Evolutionary conservation across 1,140 invertebrate genomes (phyloP).

Genomic region (Neodiprion virginianus): DNA sequence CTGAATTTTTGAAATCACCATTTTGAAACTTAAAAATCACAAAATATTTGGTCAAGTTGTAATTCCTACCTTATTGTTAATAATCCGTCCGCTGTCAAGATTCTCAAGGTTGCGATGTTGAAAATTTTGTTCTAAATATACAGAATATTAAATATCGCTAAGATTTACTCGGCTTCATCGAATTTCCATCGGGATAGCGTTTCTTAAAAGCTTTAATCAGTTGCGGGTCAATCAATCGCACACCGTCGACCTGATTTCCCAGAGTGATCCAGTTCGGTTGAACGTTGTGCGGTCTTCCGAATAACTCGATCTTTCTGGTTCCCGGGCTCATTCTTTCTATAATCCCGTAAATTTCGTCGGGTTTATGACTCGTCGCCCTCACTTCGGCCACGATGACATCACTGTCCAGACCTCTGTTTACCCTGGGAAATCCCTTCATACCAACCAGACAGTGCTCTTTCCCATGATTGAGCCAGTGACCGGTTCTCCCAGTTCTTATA

Average conservation of each 20-base stretch:
- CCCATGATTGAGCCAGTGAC: conserved; percentile 98
- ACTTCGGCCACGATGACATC: conserved; percentile 99
- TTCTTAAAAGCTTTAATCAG: conserved; percentile 89
- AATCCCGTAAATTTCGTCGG: conserved; percentile 97
- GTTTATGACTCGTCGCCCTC: conserved; percentile 95
- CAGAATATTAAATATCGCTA: conserved; percentile 21
- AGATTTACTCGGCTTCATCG: conserved; percentile 68
- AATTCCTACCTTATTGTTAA: too few relatives aligned
- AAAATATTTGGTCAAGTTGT: too few relatives aligned
- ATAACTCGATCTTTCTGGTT: conserved; percentile 96
- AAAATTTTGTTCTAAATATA: too few relatives aligned
- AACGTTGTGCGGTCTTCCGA: conserved; percentile 96
- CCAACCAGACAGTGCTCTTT: conserved; percentile 98
- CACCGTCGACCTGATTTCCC: conserved; percentile 95
- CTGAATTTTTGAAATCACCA: too few relatives aligned
- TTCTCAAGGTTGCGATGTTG: too few relatives aligned
- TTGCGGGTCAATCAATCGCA: conserved; percentile 90
- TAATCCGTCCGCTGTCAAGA: too few relatives aligned
- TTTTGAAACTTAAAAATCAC: too few relatives aligned
- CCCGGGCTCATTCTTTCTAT: conserved; percentile 88
- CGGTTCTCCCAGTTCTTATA: conserved; percentile 94
- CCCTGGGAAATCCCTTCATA: conserved; percentile 92
- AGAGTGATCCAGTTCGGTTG: conserved; percentile 98
- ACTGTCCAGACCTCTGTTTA: conserved; percentile 94
- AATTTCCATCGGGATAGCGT: conserved; percentile 93